Evolutionary conservation across 2,797 vertebrate species (phyloP), one percentile per base, ranked within the genome.

Genomic region (Myotis daubentonii): DNA sequence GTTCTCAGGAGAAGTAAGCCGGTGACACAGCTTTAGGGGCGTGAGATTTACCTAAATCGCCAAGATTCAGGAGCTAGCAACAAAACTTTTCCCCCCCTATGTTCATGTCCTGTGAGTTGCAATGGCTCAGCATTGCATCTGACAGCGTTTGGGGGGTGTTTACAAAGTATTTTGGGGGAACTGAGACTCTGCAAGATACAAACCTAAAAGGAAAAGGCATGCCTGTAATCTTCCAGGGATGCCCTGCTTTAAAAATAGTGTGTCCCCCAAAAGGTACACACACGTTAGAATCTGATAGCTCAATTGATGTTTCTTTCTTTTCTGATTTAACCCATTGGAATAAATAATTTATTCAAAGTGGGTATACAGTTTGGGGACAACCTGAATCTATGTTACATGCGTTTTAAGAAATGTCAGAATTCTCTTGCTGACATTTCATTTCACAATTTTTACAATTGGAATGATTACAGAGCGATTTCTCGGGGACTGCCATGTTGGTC

Each of bases 1-100:
- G 33, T 97, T 98, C 99, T 98, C 98, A 68, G 85, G 98, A 98
- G 99, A 97, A 97, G 97, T 97, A 95, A 97, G 97, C 98, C 97
- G 97, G 97, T 97, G 98, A 98, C 98, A 96, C 97, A 80, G 97
- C 98, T 98, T 98, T 94, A 92, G 98, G 98, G 98, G 93, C 80
- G 0, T 55, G 89, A 89, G 76, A 57, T 93, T 93, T 97, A 47
- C 96, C 97, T 94, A 93, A 86, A 95, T 97, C 96, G 89, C 94
- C 83, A 19, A 81, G 83, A 47, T 36, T 0, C 30, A 12, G 66
- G 23, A 22, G 95, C 94, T 92, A 84, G 55, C 13, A 0, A 17
- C 82, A n/a, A 30, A 91, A 80, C 62, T 23, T 51, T 5, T 16
- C 9, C 15, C 1, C 1, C 11, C 3, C 44, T 76, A 36, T 82